These are phyloP conservation scores for Drosophila niveifrons DNA, from an alignment of 2,888 invertebrate species.

Conservation along the genomic window DNA sequence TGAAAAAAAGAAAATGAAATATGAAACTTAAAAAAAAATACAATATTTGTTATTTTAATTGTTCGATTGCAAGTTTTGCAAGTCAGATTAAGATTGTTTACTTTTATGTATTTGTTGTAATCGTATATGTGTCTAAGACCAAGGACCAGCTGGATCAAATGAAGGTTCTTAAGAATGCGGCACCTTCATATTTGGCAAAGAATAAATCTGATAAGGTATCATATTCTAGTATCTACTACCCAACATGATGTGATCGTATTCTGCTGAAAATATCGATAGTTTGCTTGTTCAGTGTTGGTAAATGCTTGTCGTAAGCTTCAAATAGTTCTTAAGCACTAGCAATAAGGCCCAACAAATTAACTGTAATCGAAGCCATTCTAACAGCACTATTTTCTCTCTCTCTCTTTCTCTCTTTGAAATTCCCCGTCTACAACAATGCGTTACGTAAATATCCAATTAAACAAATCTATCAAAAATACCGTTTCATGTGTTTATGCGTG, in stretches of 20 bases:
- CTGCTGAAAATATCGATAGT: slow-evolving; percentile 20
- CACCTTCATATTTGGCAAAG: slow-evolving; percentile 93
- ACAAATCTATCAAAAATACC: slow-evolving; percentile 44
- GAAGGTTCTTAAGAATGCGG: slow-evolving; percentile 93
- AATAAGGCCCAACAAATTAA: slow-evolving; percentile 54
- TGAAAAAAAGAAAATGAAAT: slow-evolving; percentile 1
- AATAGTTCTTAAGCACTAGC: slow-evolving; percentile 33
- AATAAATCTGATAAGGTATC: slow-evolving; percentile 94
- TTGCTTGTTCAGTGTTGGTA: slow-evolving; percentile 68
- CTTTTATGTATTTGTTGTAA: slow-evolving; percentile 25
- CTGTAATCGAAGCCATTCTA: slow-evolving; percentile 63
- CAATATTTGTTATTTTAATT: slow-evolving; percentile 33
- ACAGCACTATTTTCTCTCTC: slow-evolving; percentile 62
- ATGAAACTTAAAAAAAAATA: background rate
- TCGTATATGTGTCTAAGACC: slow-evolving; percentile 87
- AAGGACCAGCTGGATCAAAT: slow-evolving; percentile 87
- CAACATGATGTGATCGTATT: background rate
- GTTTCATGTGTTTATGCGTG: slow-evolving; percentile 59
- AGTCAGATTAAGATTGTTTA: slow-evolving; percentile 28
- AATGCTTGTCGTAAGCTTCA: slow-evolving; percentile 55
- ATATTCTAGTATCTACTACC: slow-evolving; percentile 5
- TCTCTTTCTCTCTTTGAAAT: slow-evolving; percentile 63
- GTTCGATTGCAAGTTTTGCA: slow-evolving; percentile 32
- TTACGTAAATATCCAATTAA: slow-evolving; percentile 13
- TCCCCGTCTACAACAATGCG: slow-evolving; percentile 47